Base-by-base conservation (phyloP, 2,797 vertebrate genomes). In the Aulostomus chinensis region DNA sequence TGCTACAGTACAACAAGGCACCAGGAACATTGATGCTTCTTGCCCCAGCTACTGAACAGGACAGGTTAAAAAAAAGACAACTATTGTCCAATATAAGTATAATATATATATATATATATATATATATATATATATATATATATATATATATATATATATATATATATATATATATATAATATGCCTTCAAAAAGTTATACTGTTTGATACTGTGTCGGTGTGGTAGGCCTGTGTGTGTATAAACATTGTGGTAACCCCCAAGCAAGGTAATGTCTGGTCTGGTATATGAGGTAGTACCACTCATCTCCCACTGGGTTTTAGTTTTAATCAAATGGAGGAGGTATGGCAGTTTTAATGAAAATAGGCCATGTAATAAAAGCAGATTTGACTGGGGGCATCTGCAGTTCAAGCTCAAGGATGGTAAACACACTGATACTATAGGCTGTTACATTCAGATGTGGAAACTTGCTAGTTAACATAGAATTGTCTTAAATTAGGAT, bases 251-350 rank as follows among this genome's bases (percentile, higher is more conserved):
- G 52, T 78, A 70, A 82, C 75, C 81, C 78, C 71, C 73, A 68
- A 55, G 76, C 68, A 64, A 77, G 81, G 78, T 80, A 74, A 71
- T 73, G 83, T 87, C 85, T 83, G 64, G 46, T 76, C 77, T 73
- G 47, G 50, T 76, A 64, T 64, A 83, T 74, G 66, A 81, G 72
- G 69, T 83, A 79, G 80, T 86, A 84, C 77, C 71, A 71, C 80
- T 76, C 79, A 75, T 61, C 86, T 87, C 78, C 84, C 77, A 72
- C 80, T 62, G 75, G 53, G 69, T 81, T 86, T 85, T 85, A 86
- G 85, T 86, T 80, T 78, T 21, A 0, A 60, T 29, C 39, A 59
- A 67, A 71, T 51, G 68, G 77, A 64, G 70, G 60, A 40, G 12
- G 31, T n/a, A n/a, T n/a, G 41, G 58, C 16, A 15, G 9, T 56